Evolutionary conservation across 2,797 vertebrate species (phyloP), one percentile per base, ranked within the genome.

Genomic region (Mormyrops attenuatus): DNA sequence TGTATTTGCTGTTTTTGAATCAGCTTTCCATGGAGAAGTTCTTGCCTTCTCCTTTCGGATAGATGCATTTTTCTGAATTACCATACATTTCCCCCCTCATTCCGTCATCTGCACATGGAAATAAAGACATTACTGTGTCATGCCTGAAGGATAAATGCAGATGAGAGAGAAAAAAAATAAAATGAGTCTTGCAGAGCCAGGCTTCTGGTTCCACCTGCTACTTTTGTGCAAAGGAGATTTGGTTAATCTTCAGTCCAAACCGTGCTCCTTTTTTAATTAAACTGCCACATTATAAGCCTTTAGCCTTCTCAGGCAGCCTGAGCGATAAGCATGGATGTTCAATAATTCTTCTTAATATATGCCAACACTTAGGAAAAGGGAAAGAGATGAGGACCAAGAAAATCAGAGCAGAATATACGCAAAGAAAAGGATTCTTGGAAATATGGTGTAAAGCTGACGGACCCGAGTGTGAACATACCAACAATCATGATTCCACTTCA

Each of bases 231-330:
- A 85, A 88, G 26, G 49, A 90, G 90, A 90, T 88, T 90, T 53
- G 88, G 47, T 77, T 90, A 89, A 88, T 85, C 87, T 77, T 30
- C 11, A 57, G 34, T 53, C 69, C 34, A 90, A 89, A 60, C 88
- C 63, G 30, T 52, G n/a, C 60, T 88, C 57, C 41, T 69, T 89
- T 85, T 93, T 92, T 91, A 90, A 91, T 94, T 94, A 93, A 94
- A 92, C 93, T 91, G 92, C 87, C 90, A 90, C 90, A 92, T 93
- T 94, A 95, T 94, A 93, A 93, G 93, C 92, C 93, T 94, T 94
- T 92, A 93, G 91, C 92, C 92, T 88, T 91, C 92, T 93, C 94
- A 93, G 93, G 92, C 94, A 92, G 91, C 91, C 90, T 89, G 90
- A 91, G 90, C 5, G 94, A 95, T 95, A 95, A 95, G 94, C 93